Base-by-base conservation (phyloP, 1,140 invertebrate genomes). In the Drosophila elegans region DNA sequence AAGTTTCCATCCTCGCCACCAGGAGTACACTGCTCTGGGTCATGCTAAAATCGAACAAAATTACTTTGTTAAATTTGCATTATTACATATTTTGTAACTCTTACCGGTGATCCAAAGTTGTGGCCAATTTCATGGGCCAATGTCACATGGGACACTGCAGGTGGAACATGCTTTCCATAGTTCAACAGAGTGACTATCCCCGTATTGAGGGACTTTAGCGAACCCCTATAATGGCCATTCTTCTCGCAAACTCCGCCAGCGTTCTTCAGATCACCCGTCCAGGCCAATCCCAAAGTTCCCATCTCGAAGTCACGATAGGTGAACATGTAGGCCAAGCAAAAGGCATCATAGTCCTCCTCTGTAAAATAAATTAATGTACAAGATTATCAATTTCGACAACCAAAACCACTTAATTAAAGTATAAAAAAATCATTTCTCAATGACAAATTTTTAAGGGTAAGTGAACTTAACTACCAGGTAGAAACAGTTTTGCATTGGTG, bases 111-210 rank as follows among this genome's bases (percentile, higher is more conserved):
- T 63, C 99, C 99, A 93, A 99, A 99, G 93, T 99, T 99, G 93
- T 99, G 99, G 39, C 99, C 98, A 88, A 99, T 99, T 94, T 99
- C 99, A 93, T 99, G 99, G 13, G 99, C 99, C 64, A 99, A 94
- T 9, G 99, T 99, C 49, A 99, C 97, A 93, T 99, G 98, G 9
- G 98, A 99, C n/a, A 99, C 98, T 29, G 97, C 97, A 16, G 97
- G 98, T 76, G 96, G 98, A n/a, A 99, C 98, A 93, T 98, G 97
- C 93, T 99, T 99, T 36, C 98, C 98, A 93, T 99, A 99, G 94
- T 99, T 99, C 36, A 99, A 94, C 53, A 99, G 93, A 27, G 98
- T 99, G 34, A 99, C 97, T 80, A 99, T 99, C 55, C 99, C 99
- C 1, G 98, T 99, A 93, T 99, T 99, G 16, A 99, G 94, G 57